Evolutionary conservation across 2,888 invertebrate species (phyloP), one percentile per base, ranked within the genome.

Genomic region (Phaedon cochleariae): DNA sequence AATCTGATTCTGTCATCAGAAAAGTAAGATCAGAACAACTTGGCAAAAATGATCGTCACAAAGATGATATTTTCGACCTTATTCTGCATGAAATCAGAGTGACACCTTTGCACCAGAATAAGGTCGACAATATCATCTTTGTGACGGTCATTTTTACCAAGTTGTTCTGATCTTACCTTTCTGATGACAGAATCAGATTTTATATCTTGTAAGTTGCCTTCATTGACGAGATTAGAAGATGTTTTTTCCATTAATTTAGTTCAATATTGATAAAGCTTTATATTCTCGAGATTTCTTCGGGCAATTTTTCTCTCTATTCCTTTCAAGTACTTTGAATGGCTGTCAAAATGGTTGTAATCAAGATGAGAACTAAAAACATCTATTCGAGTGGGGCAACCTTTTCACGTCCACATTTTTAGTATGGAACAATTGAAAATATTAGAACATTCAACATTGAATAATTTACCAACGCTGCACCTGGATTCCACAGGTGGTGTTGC

Each of bases 131-230:
- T n/a, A n/a, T n/a, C n/a, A n/a, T n/a, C n/a, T n/a, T n/a, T n/a
- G n/a, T 60, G 52, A 6, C 60, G 51, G 17, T 60, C 60, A 41
- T 52, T 37, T 41, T 26, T 41, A 3, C 26, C 60, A 1, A 60
- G 52, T 10, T 60, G 20, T 49, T 60, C 60, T 2, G 60, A 60
- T 41, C 52, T 34, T 20, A 60, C 37, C 22, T 52, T 60, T 20
- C 60, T 51, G 10, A 60, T n/a, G n/a, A 60, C 60, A 49, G 52
- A 34, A 15, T 49, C 60, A 1, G 52, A 60, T 49, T 60, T 60
- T 5, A 52, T n/a, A n/a, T n/a, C n/a, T n/a, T n/a, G n/a, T n/a
- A n/a, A n/a, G n/a, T n/a, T n/a, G n/a, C n/a, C n/a, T 52, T 6
- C 31, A 4, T 20, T 59, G 37, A 60, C 37, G 17, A 60, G 34